A percentile compares a stretch with the other conserved stretches of the same genome.
Evolutionary conservation across 2,888 invertebrate genomes (phyloP).

Genomic region (Epistrophe eligans): DNA sequence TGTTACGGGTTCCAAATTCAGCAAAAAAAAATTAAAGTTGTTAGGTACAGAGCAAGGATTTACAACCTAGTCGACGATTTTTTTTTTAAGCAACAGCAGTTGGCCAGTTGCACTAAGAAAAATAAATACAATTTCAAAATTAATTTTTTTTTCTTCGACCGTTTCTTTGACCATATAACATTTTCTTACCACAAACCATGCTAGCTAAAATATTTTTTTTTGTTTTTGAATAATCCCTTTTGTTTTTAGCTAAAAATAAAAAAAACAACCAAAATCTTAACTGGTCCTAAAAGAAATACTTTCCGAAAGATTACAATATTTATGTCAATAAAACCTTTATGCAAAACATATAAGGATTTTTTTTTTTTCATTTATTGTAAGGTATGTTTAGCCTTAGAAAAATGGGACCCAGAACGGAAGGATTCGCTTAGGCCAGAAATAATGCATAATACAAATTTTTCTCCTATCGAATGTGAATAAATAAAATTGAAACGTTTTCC

Average conservation of each 20-base stretch:
- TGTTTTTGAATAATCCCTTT: not conserved
- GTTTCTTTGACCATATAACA: not conserved
- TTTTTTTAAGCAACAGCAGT: too few relatives aligned
- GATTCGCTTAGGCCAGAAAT: not conserved
- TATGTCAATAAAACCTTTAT: slow-evolving; percentile 7
- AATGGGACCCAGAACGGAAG: slow-evolving; percentile 6
- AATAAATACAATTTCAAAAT: too few relatives aligned
- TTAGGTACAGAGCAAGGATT: too few relatives aligned
- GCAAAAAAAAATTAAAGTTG: too few relatives aligned
- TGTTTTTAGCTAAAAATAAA: not conserved
- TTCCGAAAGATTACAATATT: not conserved
- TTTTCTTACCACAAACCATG: not conserved
- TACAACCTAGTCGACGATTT: too few relatives aligned
- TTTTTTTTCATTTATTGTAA: not conserved
- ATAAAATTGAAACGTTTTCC: slow-evolving; percentile 31
- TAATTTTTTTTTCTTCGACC: too few relatives aligned
- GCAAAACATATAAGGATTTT: not conserved
- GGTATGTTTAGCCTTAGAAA: too few relatives aligned
- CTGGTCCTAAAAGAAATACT: not conserved
- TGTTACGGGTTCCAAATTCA: too few relatives aligned
- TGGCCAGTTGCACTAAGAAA: too few relatives aligned
- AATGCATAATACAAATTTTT: slow-evolving; percentile 28
- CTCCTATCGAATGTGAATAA: slow-evolving; percentile 20
- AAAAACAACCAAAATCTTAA: not conserved
- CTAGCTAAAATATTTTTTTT: too few relatives aligned